phyloP scores from a whole-genome alignment of 2,797 vertebrate species.

The Sebastes cheni region DNA sequence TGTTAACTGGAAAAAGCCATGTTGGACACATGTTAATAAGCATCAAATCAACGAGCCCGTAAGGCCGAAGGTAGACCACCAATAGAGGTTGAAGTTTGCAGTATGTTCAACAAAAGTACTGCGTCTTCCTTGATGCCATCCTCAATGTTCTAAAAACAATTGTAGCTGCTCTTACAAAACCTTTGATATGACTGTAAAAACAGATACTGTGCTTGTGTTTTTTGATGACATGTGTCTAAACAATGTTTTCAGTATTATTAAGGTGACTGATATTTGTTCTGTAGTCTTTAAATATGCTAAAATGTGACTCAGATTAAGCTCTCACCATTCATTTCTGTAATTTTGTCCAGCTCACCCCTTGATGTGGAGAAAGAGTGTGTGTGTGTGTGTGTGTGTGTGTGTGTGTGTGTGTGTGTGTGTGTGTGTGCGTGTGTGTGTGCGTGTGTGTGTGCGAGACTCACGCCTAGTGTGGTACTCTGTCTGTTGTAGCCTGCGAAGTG shows the following conservation, averaged over 20 bases:
- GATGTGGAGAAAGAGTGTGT: neutral
- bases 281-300: neutral
- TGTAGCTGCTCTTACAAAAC: neutral
- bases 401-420: neutral
- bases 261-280: neutral
- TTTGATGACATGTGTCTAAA: neutral
- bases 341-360: neutral
- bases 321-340: neutral
- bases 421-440: neutral
- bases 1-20: conserved; percentile 29
- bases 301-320: neutral
- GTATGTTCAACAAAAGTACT: neutral
- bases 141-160: too few species aligned
- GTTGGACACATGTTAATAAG: conserved; percentile 51
- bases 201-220: neutral
- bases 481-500: conserved; percentile 96
- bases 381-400: neutral
- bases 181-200: neutral
- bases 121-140: neutral
- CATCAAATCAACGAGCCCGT: conserved; percentile 10
- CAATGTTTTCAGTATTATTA: neutral
- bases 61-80: neutral
- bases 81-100: neutral
- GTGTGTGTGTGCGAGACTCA: conserved; percentile 72
- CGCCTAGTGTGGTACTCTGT: conserved; percentile 93